Base-by-base conservation (phyloP, 2,797 vertebrate genomes). In the Mormyrus hasselquistii region DNA sequence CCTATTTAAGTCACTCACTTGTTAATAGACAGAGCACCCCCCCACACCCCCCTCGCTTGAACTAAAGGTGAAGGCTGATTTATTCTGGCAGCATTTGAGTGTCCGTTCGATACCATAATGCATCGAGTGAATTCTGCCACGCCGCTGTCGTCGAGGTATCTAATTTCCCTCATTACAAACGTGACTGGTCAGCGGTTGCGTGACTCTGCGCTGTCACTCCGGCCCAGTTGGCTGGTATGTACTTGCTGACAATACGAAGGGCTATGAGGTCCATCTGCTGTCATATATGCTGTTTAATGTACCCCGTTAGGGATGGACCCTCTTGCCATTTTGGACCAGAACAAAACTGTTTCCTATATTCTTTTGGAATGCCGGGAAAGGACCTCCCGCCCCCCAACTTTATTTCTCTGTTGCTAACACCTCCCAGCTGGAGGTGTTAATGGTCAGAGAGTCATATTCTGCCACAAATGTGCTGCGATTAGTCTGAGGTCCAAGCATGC, bases 251-350 rank as follows among this genome's bases (percentile, higher is more conserved):
- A 93, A 94, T 94, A 94, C 91, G 93, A 92, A 91, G 91, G 93
- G 91, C 90, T 87, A 92, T 93, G 90, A 90, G 69, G 93, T 93
- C 94, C 94, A 95, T 95, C 94, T 96, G 94, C 90, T 92, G 90
- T 91, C 92, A 88, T 94, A 93, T 94, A 94, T 94, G 94, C 93
- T 94, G 92, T 91, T 90, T 91, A 90, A 92, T 93, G 93, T 94
- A 94, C 90, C 92, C 91, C 38, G 34, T 86, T 90, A 92, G 93
- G 93, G 50, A 89, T 89, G 90, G 91, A 92, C 92, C 88, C 88
- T 87, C 91, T 91, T 91, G 93, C 93, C 90, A 90, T 91, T 90
- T 89, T 29, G 76, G 73, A 50, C 38, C 19, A 65, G 53, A 57
- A 19, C 4, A 4, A 53, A 25, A 55, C 22, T n/a, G 50, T 4